These are phyloP conservation scores for Falcaria lacertinaria DNA, from an alignment of 2,888 invertebrate species.

Conservation along the genomic window DNA sequence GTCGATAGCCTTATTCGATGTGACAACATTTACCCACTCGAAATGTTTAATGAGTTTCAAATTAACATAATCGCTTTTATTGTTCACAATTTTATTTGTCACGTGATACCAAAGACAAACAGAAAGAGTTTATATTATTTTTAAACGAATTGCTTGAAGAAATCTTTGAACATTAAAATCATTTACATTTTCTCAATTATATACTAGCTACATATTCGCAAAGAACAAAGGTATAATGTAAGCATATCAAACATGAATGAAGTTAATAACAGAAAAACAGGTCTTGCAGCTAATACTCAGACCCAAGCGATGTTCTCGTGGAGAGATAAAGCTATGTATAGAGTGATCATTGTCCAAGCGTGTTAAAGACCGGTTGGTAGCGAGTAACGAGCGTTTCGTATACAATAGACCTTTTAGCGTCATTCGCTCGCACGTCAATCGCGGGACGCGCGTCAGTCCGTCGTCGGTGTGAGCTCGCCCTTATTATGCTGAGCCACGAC, in stretches of 20 bases:
- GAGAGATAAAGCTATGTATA: slow-evolving; percentile 66
- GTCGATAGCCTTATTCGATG: slow-evolving; percentile 66
- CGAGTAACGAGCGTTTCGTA: slow-evolving; percentile 73
- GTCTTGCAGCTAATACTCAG: slow-evolving; percentile 33
- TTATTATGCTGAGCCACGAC: slow-evolving; percentile 45
- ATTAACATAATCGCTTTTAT: slow-evolving; percentile 61
- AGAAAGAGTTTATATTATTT: too few species aligned
- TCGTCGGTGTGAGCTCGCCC: slow-evolving; percentile 53
- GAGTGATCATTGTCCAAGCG: slow-evolving; percentile 73
- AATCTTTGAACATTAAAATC: too few species aligned
- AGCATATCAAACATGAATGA: slow-evolving; percentile 5
- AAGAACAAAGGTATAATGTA: slow-evolving; percentile 1
- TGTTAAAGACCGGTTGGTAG: slow-evolving; percentile 75
- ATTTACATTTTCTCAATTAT: too few species aligned
- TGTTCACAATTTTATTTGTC: slow-evolving; percentile 18
- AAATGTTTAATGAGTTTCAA: slow-evolving; percentile 59
- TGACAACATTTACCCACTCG: slow-evolving; percentile 61
- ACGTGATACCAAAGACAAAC: slow-evolving; percentile 11
- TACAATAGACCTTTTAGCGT: slow-evolving; percentile 80
- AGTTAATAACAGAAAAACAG: slow-evolving; percentile 31
- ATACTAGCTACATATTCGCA: too few species aligned
- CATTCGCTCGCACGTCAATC: slow-evolving; percentile 74
- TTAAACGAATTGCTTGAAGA: too few species aligned
- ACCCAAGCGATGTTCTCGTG: slow-evolving; percentile 31
- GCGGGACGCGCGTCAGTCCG: slow-evolving; percentile 42